Base-by-base conservation (phyloP, 2,888 invertebrate genomes). In the Ochropacha duplaris region DNA sequence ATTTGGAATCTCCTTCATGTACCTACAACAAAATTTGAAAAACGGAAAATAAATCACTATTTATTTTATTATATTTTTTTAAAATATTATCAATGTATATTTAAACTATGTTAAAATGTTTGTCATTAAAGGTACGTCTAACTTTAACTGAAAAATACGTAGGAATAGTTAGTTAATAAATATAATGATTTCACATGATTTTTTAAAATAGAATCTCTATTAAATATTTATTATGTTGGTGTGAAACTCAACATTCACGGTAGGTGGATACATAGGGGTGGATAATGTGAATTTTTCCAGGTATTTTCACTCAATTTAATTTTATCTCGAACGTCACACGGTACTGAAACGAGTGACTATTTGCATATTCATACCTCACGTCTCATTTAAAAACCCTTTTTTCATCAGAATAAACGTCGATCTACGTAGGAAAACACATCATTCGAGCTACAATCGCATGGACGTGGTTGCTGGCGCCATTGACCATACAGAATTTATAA, bases 341-440 rank as follows among this genome's bases (percentile, higher is more conserved):
- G 58, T 60, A 6, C 14, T 22, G 65, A 65, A 68, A 70, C 74
- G 68, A 66, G 61, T 58, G 55, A 24, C 64, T 22, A 74, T 79
- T 79, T 79, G 71, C 79, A 79, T 79, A 81, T 79, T 80, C 76
- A 79, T 76, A 67, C 64, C 62, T 65, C 52, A 64, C 68, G 66
- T 44, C 44, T 44, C 44, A 44, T 65, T 74, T 69, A 65, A 66
- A 79, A 74, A 77, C 65, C 60, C 61, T 65, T 70, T 74, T 74
- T 78, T 72, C 66, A 68, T 62, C 64, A 59, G 56, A 68, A 74
- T 65, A 65, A 65, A 71, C 55, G 65, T 59, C 44, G 58, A 49
- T 61, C 59, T 14, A 14, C 52, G 52, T 22, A 19, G 57, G 58
- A 62, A 62, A 68, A 61, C 57, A 61, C 55, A 55, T 57, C 39